A percentile compares a stretch with the other conserved stretches of the same genome.
Conservation (phyloP, 2,797 vertebrate species). For the Clarias pachynema region DNA sequence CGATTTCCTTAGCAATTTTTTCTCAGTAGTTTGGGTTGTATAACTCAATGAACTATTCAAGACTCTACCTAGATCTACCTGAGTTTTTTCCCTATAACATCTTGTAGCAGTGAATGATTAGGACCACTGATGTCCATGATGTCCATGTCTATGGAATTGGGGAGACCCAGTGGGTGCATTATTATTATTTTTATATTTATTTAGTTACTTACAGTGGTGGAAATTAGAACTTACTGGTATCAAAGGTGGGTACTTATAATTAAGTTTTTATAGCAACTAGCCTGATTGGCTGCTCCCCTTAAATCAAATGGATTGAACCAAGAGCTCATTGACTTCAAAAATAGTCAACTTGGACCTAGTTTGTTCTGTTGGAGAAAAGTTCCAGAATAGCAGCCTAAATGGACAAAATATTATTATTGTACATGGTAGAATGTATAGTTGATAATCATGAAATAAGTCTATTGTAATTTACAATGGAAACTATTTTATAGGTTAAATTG, state of each 20-base stretch:
- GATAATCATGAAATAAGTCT: not conserved
- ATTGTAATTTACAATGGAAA: not conserved
- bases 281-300: not conserved
- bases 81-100: not conserved
- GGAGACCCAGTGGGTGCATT: not conserved
- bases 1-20: not conserved
- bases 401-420: not conserved
- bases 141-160: not conserved
- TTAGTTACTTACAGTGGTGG: not conserved
- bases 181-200: not conserved
- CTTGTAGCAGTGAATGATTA: not conserved
- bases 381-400: not conserved
- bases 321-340: not conserved
- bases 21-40: not conserved
- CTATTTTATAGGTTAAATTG: not conserved
- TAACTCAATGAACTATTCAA: not conserved
- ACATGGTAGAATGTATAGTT: too few species aligned
- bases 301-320: not conserved
- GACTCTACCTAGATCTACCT: not conserved
- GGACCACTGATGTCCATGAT: not conserved
- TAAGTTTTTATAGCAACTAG: not conserved
- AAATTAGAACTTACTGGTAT: not conserved
- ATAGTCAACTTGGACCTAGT: not conserved
- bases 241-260: not conserved
- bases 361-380: not conserved